Base-by-base conservation (phyloP, 2,113 vertebrate species). In the Trogon melanurus region DNA sequence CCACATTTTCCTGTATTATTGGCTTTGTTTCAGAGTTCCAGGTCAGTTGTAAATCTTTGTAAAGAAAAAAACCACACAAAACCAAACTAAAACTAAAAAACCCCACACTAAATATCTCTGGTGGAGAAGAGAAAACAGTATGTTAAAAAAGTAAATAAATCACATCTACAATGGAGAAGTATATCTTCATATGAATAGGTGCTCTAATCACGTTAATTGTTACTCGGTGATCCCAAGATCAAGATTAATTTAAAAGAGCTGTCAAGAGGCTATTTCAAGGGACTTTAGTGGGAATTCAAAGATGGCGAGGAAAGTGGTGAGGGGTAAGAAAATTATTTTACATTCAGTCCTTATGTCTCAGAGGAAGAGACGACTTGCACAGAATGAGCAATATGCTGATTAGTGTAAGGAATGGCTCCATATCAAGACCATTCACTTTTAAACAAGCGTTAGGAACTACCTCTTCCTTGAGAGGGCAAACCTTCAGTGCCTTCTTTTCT, bases 351-450 rank as follows among this genome's bases (percentile, higher is more conserved):
- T 79, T 56, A 48, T 47, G 4, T 66, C 79, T 88, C 60, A 18
- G n/a, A 86, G 75, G 75, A 90, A 61, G 2, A 73, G n/a, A 87
- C 36, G 71, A 83, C 54, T 85, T 80, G 19, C 30, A 83, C 11
- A 83, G 79, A 88, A 90, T 76, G 27, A 91, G 18, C 13, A 83
- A 89, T 91, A 91, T 50, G 21, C 25, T 90, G 64, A 88, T 83
- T 90, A 88, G 83, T 71, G 88, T 70, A 88, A 76, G n/a, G 44
- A 85, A 73, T 62, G 8, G 2, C 30, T 93, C 15, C 85, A 45
- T 57, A 34, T 50, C 41, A 80, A 58, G 47, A 69, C 17, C 16
- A 58, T 70, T 93, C 22, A 78, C 51, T 88, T 95, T 61, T 79
- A 51, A 54, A 16, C 34, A 79, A 67, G 26, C 36, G 26, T 71